phyloP scores from a whole-genome alignment of 2,888 invertebrate genomes.

The Syrphus vitripennis region DNA sequence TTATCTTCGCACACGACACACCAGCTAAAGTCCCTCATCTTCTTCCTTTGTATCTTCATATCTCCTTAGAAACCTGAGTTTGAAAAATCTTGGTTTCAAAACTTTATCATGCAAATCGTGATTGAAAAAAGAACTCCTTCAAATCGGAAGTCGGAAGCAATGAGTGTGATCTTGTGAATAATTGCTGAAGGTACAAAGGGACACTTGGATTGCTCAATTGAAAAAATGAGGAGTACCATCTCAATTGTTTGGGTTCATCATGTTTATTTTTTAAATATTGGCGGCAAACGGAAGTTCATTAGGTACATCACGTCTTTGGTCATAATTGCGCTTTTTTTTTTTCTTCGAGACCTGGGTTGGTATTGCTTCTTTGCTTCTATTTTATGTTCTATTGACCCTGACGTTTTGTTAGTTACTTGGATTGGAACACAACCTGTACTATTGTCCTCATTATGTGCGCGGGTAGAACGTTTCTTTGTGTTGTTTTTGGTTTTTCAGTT shows the following conservation, averaged over 20 bases:
- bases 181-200: background rate
- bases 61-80: background rate
- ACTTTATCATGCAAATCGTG: conserved; percentile 62
- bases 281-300: conserved; percentile 71
- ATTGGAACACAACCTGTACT: conserved; percentile 50
- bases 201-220: conserved; percentile 53
- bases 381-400: conserved; percentile 62
- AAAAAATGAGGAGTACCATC: background rate
- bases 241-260: background rate
- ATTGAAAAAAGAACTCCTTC: background rate
- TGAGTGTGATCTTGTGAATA: conserved; percentile 4
- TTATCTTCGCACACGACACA: conserved; percentile 19
- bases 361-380: conserved; percentile 35
- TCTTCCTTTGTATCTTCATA: background rate
- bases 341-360: background rate
- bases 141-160: conserved; percentile 51
- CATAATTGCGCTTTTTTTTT: conserved; percentile 59
- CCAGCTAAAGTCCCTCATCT: conserved; percentile 18
- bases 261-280: conserved; percentile 29
- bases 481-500: no score
- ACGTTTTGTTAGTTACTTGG: background rate
- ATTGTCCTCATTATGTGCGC: conserved; percentile 58
- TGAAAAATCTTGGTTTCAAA: background rate
- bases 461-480: conserved; percentile 19
- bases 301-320: conserved; percentile 28